Evolutionary conservation across 1,140 invertebrate genomes (phyloP).

Genomic region (Palaemon carinicauda): DNA sequence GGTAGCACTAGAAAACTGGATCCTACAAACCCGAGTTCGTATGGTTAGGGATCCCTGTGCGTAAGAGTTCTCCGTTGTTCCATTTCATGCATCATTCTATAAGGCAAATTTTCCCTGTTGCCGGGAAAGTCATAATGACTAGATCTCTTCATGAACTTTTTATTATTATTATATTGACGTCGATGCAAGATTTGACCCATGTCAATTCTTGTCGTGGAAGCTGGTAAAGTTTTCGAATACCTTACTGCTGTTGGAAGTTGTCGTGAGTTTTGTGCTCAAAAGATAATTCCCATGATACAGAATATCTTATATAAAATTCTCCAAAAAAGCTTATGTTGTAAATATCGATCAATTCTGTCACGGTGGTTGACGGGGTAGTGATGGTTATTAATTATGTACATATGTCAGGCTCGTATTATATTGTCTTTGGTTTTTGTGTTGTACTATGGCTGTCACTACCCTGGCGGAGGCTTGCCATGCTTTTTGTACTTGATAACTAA

Average conservation of each 20-base stretch:
- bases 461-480: conserved; percentile 54
- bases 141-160: conserved; percentile 51
- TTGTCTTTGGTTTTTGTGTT: conserved; percentile 48
- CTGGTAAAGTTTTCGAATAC: conserved; percentile 31
- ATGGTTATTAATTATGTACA: conserved; percentile 47
- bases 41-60: conserved; percentile 55
- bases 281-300: conserved; percentile 39
- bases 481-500: conserved; percentile 55
- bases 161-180: conserved; percentile 39
- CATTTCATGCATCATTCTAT: conserved; percentile 54
- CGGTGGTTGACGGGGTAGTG: conserved; percentile 53
- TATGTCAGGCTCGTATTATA: conserved; percentile 35
- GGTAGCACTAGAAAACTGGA: conserved; percentile 42
- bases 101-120: conserved; percentile 50
- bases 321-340: conserved; percentile 52
- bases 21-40: conserved; percentile 20
- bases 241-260: conserved; percentile 37
- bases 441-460: conserved; percentile 47
- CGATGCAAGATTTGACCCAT: conserved; percentile 45
- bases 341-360: conserved; percentile 49
- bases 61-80: conserved; percentile 58
- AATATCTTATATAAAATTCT: conserved; percentile 29
- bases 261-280: conserved; percentile 42
- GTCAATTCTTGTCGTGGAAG: conserved; percentile 49
- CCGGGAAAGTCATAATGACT: conserved; percentile 31